Percentiles rank a stretch among this genome's conserved stretches.
Evolutionary conservation across 2,113 vertebrate species (phyloP).

Genomic region (Oxyura jamaicensis): DNA sequence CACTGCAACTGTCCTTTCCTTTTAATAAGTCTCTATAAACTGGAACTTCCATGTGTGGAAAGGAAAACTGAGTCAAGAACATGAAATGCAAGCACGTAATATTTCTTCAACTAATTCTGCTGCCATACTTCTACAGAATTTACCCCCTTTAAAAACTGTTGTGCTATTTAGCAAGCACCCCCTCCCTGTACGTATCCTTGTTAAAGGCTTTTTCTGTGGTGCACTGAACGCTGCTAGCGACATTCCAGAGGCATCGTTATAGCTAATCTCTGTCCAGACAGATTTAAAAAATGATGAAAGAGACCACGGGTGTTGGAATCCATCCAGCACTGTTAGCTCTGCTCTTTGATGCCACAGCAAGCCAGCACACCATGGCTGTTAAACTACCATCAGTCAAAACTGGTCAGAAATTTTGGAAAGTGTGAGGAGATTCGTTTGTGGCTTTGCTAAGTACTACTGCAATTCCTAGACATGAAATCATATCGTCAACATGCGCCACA

Average conservation of each 20-base stretch:
- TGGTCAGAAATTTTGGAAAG: background rate
- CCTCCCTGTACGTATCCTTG: background rate
- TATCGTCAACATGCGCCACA: background rate
- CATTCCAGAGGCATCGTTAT: conserved; percentile 58
- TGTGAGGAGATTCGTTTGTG: background rate
- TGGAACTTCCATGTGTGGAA: background rate
- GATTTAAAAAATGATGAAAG: conserved; percentile 38
- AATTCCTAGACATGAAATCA: background rate
- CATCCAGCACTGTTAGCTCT: conserved; percentile 3
- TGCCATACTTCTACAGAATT: background rate
- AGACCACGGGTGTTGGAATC: background rate
- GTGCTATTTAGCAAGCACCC: background rate
- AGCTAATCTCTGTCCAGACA: conserved; percentile 63
- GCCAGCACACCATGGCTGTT: background rate
- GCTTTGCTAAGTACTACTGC: background rate
- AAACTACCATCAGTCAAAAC: background rate
- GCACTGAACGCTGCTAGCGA: background rate
- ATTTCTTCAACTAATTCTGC: background rate
- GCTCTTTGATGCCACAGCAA: background rate
- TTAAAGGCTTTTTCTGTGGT: background rate
- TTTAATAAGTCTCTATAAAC: background rate
- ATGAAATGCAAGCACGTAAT: background rate
- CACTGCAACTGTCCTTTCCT: background rate
- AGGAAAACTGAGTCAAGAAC: background rate
- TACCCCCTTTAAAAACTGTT: background rate